These are phyloP conservation scores for Semicossyphus pulcher DNA, from an alignment of 2,113 vertebrate species.

Conservation along the genomic window DNA sequence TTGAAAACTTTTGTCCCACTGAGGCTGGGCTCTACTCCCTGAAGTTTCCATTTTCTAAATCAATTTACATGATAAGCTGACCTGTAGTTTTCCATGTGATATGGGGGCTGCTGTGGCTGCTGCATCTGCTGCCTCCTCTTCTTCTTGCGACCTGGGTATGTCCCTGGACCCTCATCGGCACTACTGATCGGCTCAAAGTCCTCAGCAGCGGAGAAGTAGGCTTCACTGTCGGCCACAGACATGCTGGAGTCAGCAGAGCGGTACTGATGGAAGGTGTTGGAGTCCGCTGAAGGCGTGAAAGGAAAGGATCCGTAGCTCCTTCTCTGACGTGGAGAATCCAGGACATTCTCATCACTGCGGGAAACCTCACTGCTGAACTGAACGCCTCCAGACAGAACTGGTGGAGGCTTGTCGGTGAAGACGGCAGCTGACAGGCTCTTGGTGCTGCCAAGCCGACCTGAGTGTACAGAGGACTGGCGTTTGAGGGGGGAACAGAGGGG, in stretches of 20 bases:
- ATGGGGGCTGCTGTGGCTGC: slow-evolving; percentile 85
- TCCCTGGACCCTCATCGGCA: slow-evolving; percentile 94
- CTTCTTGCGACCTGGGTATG: slow-evolving; percentile 95
- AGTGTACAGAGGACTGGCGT: slow-evolving; percentile 92
- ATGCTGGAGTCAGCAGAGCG: slow-evolving; percentile 96
- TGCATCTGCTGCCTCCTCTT: slow-evolving; percentile 89
- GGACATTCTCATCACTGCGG: slow-evolving; percentile 94
- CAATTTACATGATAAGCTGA: slow-evolving; percentile 30
- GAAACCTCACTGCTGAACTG: slow-evolving; percentile 97
- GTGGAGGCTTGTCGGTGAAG: slow-evolving; percentile 91
- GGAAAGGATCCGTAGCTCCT: slow-evolving; percentile 97
- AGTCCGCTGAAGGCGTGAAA: slow-evolving; percentile 95
- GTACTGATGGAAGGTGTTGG: slow-evolving; percentile 96
- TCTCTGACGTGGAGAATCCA: slow-evolving; percentile 94
- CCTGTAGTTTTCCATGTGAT: slow-evolving; percentile 85
- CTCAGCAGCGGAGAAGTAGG: slow-evolving; percentile 96
- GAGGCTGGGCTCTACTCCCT: not conserved
- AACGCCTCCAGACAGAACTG: slow-evolving; percentile 84
- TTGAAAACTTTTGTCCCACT: slow-evolving; percentile 19
- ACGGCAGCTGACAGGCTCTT: slow-evolving; percentile 95
- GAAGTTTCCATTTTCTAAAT: not conserved
- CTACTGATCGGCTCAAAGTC: slow-evolving; percentile 98
- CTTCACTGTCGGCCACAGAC: slow-evolving; percentile 98
- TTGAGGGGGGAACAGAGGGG: slow-evolving; percentile 93
- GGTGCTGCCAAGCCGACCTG: slow-evolving; percentile 93